Conservation (phyloP, 2,797 vertebrate genomes). For the Australoheros facetus region DNA sequence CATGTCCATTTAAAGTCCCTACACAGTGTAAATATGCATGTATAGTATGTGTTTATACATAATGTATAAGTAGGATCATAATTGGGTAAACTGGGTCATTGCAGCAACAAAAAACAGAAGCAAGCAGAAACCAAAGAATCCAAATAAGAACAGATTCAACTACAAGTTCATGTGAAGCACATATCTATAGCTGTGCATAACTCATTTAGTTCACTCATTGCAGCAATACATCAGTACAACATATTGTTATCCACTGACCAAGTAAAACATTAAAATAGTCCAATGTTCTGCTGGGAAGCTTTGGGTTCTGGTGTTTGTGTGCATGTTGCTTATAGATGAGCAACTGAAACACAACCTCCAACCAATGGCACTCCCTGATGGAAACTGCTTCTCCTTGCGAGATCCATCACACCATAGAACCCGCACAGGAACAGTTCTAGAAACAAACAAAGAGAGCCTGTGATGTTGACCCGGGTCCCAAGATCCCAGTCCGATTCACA, state of each 20-base stretch:
- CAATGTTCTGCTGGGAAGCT: neutral
- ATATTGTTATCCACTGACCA: no score
- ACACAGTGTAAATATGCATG: neutral
- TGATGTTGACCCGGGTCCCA: no score
- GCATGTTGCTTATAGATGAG: no score
- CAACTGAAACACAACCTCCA: neutral
- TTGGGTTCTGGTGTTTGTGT: neutral
- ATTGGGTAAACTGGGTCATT: neutral
- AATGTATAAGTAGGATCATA: neutral
- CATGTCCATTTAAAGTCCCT: neutral
- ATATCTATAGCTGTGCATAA: neutral
- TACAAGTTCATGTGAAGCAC: neutral
- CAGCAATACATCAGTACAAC: fast-evolving
- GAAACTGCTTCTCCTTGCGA: neutral
- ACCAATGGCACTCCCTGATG: fast-evolving
- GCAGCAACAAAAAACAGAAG: neutral
- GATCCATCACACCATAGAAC: no score
- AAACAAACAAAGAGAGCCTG: no score
- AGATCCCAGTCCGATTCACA: no score
- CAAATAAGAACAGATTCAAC: neutral
- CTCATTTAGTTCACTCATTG: neutral
- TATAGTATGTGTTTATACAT: neutral
- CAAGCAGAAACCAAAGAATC: neutral
- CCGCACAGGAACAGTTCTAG: no score
- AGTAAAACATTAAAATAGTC: neutral